These are phyloP conservation scores for Poecile montanus DNA, from an alignment of 2,797 vertebrate species.

Conservation along the genomic window DNA sequence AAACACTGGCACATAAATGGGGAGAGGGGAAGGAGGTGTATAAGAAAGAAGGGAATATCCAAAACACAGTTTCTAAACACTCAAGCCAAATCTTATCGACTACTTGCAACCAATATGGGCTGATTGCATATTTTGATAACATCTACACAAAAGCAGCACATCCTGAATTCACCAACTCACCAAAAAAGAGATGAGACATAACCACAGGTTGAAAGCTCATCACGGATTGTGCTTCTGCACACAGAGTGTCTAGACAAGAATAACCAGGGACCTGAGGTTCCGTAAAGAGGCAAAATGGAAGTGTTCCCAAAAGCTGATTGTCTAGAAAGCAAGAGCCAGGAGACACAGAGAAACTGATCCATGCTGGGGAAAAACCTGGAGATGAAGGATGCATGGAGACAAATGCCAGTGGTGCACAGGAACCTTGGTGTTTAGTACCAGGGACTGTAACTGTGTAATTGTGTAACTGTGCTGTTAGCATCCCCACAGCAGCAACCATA, in stretches of 20 bases:
- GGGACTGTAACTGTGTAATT: neutral
- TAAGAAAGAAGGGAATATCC: neutral
- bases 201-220: neutral
- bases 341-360: neutral
- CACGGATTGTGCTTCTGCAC: neutral
- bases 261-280: neutral
- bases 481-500: neutral
- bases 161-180: neutral
- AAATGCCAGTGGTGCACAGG: neutral
- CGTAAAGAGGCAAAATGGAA: neutral
- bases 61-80: neutral
- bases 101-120: neutral
- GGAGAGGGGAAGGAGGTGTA: rapidly evolving
- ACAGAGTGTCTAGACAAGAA: neutral
- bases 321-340: neutral
- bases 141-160: neutral
- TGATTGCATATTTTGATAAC: neutral
- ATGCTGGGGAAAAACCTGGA: neutral
- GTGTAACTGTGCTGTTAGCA: neutral
- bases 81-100: neutral
- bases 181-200: neutral
- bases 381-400: neutral
- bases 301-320: neutral
- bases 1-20: neutral
- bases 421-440: neutral